Evolutionary conservation across 2,797 vertebrate species (phyloP).

Genomic region (Sebastes jordani): DNA sequence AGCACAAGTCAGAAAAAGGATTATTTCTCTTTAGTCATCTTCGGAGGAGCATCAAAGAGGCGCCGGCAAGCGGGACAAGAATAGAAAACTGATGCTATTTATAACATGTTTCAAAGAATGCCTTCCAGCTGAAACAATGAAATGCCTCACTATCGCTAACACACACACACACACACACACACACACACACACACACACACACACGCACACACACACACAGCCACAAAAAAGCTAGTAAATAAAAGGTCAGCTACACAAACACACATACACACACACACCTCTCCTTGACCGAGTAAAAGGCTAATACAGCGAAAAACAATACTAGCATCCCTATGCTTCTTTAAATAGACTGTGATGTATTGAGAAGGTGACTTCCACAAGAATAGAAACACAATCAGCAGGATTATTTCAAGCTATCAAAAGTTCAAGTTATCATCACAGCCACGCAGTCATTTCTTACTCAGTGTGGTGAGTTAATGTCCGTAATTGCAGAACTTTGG

Average conservation of each 20-base stretch:
- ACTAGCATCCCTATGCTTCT: not conserved
- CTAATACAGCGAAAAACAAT: constrained; percentile 29
- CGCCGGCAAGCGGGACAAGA: constrained; percentile 54
- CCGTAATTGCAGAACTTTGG: constrained; percentile 54
- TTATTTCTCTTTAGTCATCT: constrained; percentile 72
- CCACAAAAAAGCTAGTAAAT: not conserved
- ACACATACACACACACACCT: not conserved
- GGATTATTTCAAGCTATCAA: constrained; percentile 24
- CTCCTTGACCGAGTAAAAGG: constrained; percentile 12
- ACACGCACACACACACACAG: not conserved
- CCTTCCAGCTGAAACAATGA: constrained; percentile 58
- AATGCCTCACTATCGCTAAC: constrained; percentile 28
- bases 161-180: constrained; percentile 9
- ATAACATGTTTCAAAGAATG: constrained; percentile 68
- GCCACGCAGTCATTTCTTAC: not conserved
- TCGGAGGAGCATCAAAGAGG: constrained; percentile 67
- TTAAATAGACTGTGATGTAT: constrained; percentile 41
- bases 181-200: not conserved
- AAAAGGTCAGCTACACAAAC: not conserved
- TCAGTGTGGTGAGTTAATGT: constrained; percentile 31
- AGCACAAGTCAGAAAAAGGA: constrained; percentile 52
- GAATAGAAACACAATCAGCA: constrained; percentile 32
- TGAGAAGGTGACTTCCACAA: constrained; percentile 33
- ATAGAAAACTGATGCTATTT: constrained; percentile 77
- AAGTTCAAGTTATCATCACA: not conserved